Conservation (phyloP, 2,888 invertebrate genomes). For the Oscheius sp. region DNA sequence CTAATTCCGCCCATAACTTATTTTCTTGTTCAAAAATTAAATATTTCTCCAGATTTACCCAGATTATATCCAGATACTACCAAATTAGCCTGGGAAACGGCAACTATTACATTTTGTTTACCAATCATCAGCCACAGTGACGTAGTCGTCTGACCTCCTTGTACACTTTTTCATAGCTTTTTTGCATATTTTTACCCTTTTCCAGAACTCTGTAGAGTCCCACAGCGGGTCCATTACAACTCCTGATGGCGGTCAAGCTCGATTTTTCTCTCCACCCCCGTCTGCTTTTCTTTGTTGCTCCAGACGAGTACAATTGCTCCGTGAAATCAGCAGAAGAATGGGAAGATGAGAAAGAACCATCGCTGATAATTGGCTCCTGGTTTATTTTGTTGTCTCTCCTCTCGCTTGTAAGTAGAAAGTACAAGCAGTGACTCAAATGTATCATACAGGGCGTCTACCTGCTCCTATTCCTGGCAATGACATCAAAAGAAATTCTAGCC, state of each 20-base stretch:
- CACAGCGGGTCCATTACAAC: no score
- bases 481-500: slow-evolving; percentile 7
- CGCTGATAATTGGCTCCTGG: neutral
- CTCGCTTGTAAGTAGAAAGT: slow-evolving; percentile 4
- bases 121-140: no score
- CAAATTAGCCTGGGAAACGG: no score
- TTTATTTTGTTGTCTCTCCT: neutral
- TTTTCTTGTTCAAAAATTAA: no score
- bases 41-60: no score
- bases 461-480: slow-evolving; percentile 5
- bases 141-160: no score
- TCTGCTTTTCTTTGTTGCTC: slow-evolving; percentile 1
- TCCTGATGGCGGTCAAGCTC: neutral
- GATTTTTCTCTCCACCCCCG: slow-evolving; percentile 7
- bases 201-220: no score
- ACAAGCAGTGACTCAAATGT: neutral
- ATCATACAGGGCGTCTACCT: neutral
- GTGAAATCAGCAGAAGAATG: neutral
- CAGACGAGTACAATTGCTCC: slow-evolving; percentile 8
- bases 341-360: slow-evolving; percentile 3
- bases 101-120: no score
- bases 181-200: no score
- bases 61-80: no score
- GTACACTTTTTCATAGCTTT: no score
- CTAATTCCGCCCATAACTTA: no score